A percentile compares a stretch with the other conserved stretches of the same genome.
Evolutionary conservation across 2,888 invertebrate genomes (phyloP).

Genomic region (Meandrusa payeni): DNA sequence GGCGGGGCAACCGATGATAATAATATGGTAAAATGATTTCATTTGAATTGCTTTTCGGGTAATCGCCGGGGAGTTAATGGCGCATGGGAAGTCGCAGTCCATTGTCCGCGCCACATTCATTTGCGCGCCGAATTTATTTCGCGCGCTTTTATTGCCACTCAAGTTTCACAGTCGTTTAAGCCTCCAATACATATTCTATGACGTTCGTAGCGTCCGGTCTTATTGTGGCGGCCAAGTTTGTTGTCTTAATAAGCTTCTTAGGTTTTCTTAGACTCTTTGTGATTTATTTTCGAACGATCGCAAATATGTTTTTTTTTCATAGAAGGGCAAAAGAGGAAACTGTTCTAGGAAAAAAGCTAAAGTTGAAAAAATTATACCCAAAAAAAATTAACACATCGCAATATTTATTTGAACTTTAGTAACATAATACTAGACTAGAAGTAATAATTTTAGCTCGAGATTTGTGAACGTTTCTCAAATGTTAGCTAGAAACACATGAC

Average conservation of each 20-base stretch:
- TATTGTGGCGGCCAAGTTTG: conserved; percentile 34
- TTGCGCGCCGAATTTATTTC: conserved; percentile 64
- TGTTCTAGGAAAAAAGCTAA: no score
- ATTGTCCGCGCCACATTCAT: conserved; percentile 65
- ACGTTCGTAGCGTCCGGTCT: conserved; percentile 44
- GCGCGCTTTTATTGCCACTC: conserved; percentile 50
- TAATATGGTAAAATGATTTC: conserved; percentile 77
- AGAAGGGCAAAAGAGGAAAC: no score
- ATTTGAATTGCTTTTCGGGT: conserved; percentile 67
- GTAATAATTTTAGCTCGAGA: no score
- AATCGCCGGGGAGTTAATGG: conserved; percentile 65
- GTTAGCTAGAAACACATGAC: no score
- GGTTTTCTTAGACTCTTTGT: not conserved
- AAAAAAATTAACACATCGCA: no score
- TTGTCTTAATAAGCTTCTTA: not conserved
- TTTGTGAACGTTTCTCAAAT: no score
- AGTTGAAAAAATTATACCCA: no score
- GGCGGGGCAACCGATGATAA: conserved; percentile 60
- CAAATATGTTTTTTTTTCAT: no score
- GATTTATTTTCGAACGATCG: not conserved
- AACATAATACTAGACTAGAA: no score
- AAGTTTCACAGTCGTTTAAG: conserved; percentile 59
- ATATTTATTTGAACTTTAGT: no score
- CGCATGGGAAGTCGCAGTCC: conserved; percentile 53
- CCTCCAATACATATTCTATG: conserved; percentile 64